These are phyloP conservation scores for Catharus fuscescens DNA, from an alignment of 2,113 vertebrate genomes.

Conservation along the genomic window DNA sequence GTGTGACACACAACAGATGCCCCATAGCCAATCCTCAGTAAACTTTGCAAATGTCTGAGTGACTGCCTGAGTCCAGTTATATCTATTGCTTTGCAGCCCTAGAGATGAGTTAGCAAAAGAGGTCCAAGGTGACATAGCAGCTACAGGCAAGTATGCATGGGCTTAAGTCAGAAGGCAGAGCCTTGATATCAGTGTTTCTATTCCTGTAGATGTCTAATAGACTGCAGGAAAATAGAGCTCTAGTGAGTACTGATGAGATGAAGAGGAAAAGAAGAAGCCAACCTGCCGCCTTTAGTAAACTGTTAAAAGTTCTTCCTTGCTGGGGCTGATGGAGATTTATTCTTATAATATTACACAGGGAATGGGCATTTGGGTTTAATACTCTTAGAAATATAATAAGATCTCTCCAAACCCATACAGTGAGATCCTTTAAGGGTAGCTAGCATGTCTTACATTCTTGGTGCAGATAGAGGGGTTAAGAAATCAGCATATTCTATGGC, in stretches of 20 bases:
- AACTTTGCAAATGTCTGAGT: not conserved
- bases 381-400: not conserved
- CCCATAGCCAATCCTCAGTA: not conserved
- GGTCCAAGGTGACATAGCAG: not conserved
- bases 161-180: not conserved
- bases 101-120: not conserved
- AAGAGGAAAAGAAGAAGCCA: not conserved
- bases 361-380: not conserved
- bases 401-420: not conserved
- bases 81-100: not conserved
- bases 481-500: not conserved
- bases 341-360: not conserved
- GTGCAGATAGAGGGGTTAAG: not conserved
- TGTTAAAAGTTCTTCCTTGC: not conserved
- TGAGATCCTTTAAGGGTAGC: not conserved
- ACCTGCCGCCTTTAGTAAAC: not conserved
- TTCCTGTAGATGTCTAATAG: not conserved
- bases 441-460: not conserved
- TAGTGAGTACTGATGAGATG: not conserved
- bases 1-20: not conserved
- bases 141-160: not conserved
- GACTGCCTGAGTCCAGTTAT: not conserved
- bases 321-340: not conserved
- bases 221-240: not conserved
- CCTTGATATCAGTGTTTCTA: not conserved